Conservation (phyloP, 2,113 vertebrate species). For the Chloropsis hardwickii region DNA sequence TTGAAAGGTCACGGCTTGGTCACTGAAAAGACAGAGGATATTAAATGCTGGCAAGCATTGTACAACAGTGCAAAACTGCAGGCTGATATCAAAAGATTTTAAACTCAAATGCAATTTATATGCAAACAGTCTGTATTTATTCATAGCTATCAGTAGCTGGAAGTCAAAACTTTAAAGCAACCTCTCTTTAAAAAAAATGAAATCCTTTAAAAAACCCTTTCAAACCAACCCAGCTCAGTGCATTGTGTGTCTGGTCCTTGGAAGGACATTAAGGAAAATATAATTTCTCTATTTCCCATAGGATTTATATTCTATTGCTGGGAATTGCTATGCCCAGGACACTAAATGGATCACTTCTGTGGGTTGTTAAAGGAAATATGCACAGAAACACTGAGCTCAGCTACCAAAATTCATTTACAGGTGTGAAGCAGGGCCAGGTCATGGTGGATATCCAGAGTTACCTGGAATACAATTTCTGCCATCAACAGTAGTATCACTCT, state of each 20-base stretch:
- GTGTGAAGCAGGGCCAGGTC: neutral
- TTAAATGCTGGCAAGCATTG: slow-evolving; percentile 48
- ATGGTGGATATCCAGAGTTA: accelerated
- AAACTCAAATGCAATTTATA: slow-evolving; percentile 3
- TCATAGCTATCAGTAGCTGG: neutral
- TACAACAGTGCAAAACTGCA: neutral
- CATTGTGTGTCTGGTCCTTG: neutral
- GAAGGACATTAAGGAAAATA: neutral
- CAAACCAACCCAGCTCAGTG: neutral
- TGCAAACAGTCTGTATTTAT: neutral
- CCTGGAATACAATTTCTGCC: neutral
- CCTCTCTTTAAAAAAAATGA: neutral
- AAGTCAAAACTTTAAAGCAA: neutral
- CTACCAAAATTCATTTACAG: neutral
- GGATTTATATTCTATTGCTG: neutral
- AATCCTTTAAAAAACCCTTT: neutral
- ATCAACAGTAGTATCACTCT: accelerated
- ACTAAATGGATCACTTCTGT: neutral
- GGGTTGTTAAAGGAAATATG: neutral
- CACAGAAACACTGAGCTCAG: neutral
- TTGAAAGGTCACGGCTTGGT: slow-evolving; percentile 77
- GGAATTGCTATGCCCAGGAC: neutral
- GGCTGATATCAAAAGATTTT: slow-evolving; percentile 15
- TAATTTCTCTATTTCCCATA: neutral
- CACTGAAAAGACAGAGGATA: slow-evolving; percentile 62